Evolutionary conservation across 2,797 vertebrate species (phyloP).

Genomic region (Clarias laeviceps): DNA sequence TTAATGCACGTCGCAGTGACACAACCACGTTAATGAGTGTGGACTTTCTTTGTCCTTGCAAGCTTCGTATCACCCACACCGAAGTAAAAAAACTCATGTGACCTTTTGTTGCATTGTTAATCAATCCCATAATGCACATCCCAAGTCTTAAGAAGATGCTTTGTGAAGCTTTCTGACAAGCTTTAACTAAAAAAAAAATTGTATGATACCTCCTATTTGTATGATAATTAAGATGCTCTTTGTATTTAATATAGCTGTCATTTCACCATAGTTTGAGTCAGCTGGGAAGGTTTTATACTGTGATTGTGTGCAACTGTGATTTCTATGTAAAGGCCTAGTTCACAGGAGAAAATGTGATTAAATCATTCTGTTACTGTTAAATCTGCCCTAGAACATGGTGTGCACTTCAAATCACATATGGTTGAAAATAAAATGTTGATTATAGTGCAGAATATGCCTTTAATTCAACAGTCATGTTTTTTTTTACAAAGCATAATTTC

Average conservation of each 20-base stretch:
- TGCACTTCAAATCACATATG: background rate
- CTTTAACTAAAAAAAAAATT: background rate
- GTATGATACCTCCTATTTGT: background rate
- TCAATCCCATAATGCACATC: background rate
- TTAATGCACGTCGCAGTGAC: background rate
- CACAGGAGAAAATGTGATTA: background rate
- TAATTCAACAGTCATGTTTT: background rate
- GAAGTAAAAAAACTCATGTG: background rate
- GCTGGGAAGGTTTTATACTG: background rate
- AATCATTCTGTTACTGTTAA: background rate
- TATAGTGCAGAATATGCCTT: background rate
- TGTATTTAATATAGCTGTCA: background rate
- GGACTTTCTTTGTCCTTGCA: background rate
- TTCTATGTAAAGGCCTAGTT: background rate
- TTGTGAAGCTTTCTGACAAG: background rate
- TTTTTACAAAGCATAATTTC: background rate
- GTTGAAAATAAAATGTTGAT: background rate
- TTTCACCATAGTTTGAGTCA: background rate
- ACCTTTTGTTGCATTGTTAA: background rate
- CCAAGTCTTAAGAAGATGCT: background rate
- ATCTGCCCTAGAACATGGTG: background rate
- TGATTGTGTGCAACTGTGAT: background rate
- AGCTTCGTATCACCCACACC: background rate
- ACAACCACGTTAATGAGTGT: background rate
- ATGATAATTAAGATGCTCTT: background rate